A percentile compares a stretch with the other conserved stretches of the same genome.
phyloP scores from a whole-genome alignment of 2,797 vertebrate genomes.

The Tokudaia tokunoshimensis region DNA sequence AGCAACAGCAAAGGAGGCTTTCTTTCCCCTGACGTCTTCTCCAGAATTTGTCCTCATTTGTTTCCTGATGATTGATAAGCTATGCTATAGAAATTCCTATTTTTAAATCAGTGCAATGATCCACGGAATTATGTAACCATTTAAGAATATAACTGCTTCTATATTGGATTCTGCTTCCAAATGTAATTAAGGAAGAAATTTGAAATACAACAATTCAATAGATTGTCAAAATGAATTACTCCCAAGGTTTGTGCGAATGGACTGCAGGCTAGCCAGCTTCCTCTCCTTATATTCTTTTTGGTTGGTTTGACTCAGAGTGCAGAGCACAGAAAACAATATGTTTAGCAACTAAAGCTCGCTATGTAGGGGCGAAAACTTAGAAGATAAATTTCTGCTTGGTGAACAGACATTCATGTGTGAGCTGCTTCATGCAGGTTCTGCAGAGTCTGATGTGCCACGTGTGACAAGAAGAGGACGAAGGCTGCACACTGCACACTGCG shows the following conservation, averaged over 20 bases:
- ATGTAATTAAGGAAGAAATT: neutral
- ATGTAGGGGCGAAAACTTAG: neutral
- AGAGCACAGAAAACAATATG: neutral
- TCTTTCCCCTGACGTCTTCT: neutral
- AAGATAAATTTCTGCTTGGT: neutral
- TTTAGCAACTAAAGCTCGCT: conserved; percentile 9
- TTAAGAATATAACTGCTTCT: neutral
- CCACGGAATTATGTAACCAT: neutral
- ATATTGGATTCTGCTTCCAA: conserved; percentile 32
- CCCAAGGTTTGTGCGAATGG: neutral
- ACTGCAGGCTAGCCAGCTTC: neutral
- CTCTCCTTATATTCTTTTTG: neutral
- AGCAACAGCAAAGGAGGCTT: neutral
- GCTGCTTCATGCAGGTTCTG: neutral
- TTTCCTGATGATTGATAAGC: neutral
- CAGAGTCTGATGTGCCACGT: neutral
- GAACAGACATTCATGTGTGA: neutral
- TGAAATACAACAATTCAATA: neutral
- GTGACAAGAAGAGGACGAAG: neutral
- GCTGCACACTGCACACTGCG: neutral
- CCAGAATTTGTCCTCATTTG: neutral
- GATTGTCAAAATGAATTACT: neutral
- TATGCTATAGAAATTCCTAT: neutral
- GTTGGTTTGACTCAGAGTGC: conserved; percentile 9
- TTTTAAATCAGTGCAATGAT: neutral